A percentile compares a stretch with the other conserved stretches of the same genome.
Evolutionary conservation across 2,113 vertebrate genomes (phyloP).

Genomic region (Alligator mississippiensis): DNA sequence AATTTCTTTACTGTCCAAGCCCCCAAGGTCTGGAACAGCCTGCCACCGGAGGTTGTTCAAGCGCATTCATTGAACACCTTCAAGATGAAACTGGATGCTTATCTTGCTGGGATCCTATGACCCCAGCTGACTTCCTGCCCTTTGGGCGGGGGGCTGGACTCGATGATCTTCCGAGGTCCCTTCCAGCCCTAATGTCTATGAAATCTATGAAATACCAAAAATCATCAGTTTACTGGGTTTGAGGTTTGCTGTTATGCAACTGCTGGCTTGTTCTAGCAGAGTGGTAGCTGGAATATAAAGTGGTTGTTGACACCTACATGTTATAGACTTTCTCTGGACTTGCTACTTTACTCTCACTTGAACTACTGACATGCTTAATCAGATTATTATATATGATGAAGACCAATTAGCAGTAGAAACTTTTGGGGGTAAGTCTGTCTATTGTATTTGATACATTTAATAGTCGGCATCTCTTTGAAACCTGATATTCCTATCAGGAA

Average conservation of each 20-base stretch:
- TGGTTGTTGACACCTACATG: rapidly evolving
- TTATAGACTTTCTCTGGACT: neutral
- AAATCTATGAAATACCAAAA: no score
- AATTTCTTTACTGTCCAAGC: no score
- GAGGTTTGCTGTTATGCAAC: neutral
- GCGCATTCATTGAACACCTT: no score
- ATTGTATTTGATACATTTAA: neutral
- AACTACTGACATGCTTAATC: neutral
- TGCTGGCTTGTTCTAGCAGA: neutral
- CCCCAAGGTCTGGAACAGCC: no score
- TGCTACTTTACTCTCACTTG: rapidly evolving
- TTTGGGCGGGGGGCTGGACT: no score
- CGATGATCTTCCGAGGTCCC: no score
- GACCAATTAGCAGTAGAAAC: rapidly evolving
- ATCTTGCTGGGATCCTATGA: no score
- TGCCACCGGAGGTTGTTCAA: no score
- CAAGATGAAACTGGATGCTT: no score
- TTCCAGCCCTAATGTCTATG: no score
- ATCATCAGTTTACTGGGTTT: neutral
- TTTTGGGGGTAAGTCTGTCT: neutral
- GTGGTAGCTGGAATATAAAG: neutral
- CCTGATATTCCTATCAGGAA: neutral
- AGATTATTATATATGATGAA: neutral
- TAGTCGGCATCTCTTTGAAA: neutral
- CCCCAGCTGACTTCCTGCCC: no score